A percentile compares a stretch with the other conserved stretches of the same genome.
These are phyloP conservation scores for Macheiramphus alcinus DNA, from an alignment of 2,113 vertebrate species.

Conservation along the genomic window DNA sequence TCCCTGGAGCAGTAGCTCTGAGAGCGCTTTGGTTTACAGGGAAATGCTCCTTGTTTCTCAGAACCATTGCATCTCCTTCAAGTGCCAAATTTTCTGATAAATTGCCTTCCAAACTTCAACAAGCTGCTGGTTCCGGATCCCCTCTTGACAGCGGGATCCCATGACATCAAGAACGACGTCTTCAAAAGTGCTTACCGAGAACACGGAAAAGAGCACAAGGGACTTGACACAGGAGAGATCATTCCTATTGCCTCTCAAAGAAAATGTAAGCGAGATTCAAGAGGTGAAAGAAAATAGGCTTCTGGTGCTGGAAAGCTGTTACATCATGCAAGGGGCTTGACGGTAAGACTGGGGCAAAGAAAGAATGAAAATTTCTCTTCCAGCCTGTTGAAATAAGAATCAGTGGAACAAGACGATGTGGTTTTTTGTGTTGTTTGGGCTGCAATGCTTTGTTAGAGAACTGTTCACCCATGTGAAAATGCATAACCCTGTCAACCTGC, in stretches of 20 bases:
- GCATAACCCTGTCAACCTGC: conserved; percentile 41
- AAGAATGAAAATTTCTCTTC: not conserved
- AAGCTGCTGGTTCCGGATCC: not conserved
- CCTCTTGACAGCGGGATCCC: not conserved
- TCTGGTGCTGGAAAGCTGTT: not conserved
- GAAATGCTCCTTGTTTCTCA: not conserved
- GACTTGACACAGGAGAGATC: not conserved
- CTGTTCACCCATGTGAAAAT: conserved; percentile 17
- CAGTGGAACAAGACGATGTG: not conserved
- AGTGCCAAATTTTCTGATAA: not conserved
- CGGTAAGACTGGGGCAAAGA: not conserved
- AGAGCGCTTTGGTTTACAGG: not conserved
- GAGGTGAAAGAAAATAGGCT: not conserved
- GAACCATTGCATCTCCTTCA: not conserved
- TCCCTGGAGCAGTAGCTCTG: not conserved
- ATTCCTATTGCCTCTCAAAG: not conserved
- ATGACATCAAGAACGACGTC: fast-evolving
- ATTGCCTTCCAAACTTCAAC: not conserved
- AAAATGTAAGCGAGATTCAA: not conserved
- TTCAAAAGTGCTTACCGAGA: not conserved
- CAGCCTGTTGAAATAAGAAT: not conserved
- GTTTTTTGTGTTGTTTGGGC: not conserved
- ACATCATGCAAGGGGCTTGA: not conserved
- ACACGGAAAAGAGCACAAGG: not conserved
- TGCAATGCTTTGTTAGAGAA: not conserved